phyloP scores from a whole-genome alignment of 2,113 vertebrate species.

The Lamprotornis superbus region DNA sequence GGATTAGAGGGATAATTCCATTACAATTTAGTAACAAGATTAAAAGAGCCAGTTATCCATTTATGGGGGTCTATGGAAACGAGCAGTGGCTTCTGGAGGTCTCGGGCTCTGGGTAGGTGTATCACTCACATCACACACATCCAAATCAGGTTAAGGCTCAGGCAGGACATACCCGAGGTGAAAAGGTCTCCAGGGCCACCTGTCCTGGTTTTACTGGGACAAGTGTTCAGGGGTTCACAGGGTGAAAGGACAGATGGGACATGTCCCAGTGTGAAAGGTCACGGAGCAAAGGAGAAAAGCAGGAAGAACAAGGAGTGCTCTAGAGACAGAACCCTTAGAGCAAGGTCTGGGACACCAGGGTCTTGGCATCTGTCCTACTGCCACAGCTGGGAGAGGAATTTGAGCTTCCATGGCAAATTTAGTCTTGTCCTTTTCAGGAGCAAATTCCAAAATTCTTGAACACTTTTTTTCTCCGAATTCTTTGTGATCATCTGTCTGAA shows the following conservation, averaged over 20 bases:
- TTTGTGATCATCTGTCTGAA: background rate
- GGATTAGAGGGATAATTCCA: conserved; percentile 67
- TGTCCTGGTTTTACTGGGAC: background rate
- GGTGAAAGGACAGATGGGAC: background rate
- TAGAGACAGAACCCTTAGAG: background rate
- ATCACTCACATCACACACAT: conserved; percentile 32
- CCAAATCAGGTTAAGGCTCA: conserved; percentile 46
- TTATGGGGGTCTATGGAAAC: conserved; percentile 49
- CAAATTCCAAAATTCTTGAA: background rate
- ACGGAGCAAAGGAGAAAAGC: fast-evolving
- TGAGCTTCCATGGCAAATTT: background rate
- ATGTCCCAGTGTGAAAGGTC: background rate
- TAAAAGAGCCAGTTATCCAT: conserved; percentile 67
- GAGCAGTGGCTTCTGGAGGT: background rate
- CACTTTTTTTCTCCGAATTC: background rate
- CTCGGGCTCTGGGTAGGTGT: background rate
- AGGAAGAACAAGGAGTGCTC: background rate
- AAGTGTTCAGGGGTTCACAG: background rate
- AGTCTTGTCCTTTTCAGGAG: background rate
- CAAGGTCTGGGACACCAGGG: background rate
- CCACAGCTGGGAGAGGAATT: background rate
- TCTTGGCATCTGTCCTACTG: background rate
- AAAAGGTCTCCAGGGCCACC: conserved; percentile 6
- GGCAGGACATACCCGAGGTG: background rate
- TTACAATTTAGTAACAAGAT: conserved; percentile 70